Evolutionary conservation across 2,888 invertebrate genomes (phyloP).

Genomic region (Tyria jacobaeae): DNA sequence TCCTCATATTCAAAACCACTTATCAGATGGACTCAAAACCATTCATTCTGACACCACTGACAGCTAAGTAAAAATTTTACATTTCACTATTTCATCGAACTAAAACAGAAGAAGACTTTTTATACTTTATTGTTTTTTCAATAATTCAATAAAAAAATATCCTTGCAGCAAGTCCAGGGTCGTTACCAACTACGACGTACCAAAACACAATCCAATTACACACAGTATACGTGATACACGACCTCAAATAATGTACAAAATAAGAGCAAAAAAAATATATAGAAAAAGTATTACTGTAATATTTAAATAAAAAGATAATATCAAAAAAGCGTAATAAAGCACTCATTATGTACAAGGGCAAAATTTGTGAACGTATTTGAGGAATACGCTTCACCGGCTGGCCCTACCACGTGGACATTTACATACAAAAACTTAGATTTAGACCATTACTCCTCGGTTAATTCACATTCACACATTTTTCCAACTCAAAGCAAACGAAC

Average conservation of each 20-base stretch:
- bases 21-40: too few species aligned
- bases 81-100: too few species aligned
- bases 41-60: too few species aligned
- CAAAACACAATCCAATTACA: slow-evolving; percentile 31
- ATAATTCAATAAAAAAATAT: slow-evolving; percentile 1
- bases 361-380: slow-evolving; percentile 32
- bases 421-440: slow-evolving; percentile 1
- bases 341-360: slow-evolving; percentile 77
- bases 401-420: slow-evolving; percentile 3
- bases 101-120: too few species aligned
- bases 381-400: slow-evolving; percentile 20
- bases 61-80: too few species aligned
- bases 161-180: neutral
- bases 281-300: slow-evolving; percentile 62
- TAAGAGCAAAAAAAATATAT: slow-evolving; percentile 62
- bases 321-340: slow-evolving; percentile 83
- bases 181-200: slow-evolving; percentile 13
- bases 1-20: too few species aligned
- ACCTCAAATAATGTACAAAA: slow-evolving; percentile 55
- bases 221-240: slow-evolving; percentile 34
- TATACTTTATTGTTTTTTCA: too few species aligned
- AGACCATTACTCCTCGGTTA: neutral
- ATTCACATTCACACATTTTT: too few species aligned
- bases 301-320: slow-evolving; percentile 69
- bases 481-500: neutral